Percentiles rank a stretch among this genome's conserved stretches.
These are phyloP conservation scores for Palythoa caribaeorum DNA, from an alignment of 92 coral and sea anemone genomes.

Conservation along the genomic window DNA sequence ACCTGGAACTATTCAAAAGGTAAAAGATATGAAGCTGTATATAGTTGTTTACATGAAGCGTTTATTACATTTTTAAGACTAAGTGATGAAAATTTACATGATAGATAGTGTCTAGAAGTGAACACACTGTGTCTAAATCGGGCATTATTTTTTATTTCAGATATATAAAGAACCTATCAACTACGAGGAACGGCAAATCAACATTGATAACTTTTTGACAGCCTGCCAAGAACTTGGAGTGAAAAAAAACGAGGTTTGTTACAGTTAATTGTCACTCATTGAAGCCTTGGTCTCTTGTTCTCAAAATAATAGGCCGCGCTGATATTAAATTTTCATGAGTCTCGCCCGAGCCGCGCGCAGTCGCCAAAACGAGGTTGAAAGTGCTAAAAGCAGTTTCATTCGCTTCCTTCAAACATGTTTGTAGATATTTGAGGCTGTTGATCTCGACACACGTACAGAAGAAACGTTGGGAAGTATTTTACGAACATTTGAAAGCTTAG, in stretches of 20 bases:
- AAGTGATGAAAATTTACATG: slow-evolving; percentile 70
- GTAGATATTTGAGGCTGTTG: slow-evolving; percentile 74
- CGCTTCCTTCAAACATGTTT: slow-evolving; percentile 37
- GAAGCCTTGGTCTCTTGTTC: slow-evolving; percentile 53
- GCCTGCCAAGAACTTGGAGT: slow-evolving; percentile 90
- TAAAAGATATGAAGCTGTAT: slow-evolving; percentile 32
- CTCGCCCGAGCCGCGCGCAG: slow-evolving; percentile 51
- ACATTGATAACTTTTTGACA: slow-evolving; percentile 70
- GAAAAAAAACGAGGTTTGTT: slow-evolving; percentile 80
- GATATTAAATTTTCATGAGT: slow-evolving; percentile 89
- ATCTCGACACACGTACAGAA: slow-evolving; percentile 68
- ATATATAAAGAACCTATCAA: slow-evolving; percentile 70
- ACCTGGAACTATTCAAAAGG: slow-evolving; percentile 85
- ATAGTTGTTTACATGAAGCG: slow-evolving; percentile 36
- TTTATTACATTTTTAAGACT: slow-evolving; percentile 16
- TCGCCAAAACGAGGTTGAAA: slow-evolving; percentile 49
- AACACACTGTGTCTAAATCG: neutral
- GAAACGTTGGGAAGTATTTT: slow-evolving; percentile 71
- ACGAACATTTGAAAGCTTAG: slow-evolving; percentile 78
- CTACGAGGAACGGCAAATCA: slow-evolving; percentile 67
- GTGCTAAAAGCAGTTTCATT: slow-evolving; percentile 32
- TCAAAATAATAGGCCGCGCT: slow-evolving; percentile 60
- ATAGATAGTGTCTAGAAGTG: neutral
- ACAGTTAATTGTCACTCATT: slow-evolving; percentile 58
- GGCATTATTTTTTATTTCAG: slow-evolving; percentile 52